Evolutionary conservation across 2,113 vertebrate species (phyloP), one percentile per base, ranked within the genome.

Genomic region (Oncorhynchus mykiss): DNA sequence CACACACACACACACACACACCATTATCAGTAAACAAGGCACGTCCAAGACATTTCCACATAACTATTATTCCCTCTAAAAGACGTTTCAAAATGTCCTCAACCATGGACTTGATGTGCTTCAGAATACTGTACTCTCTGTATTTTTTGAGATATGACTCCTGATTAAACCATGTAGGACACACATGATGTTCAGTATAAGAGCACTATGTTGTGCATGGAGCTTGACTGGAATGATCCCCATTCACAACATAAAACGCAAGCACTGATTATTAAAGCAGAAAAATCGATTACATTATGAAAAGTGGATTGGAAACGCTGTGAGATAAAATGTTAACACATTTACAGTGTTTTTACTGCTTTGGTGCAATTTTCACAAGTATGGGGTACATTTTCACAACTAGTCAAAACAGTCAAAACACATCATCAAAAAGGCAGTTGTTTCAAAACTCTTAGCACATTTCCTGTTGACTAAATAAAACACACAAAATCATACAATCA

Each of bases 231-330:
- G 18, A 31, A 60, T 34, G 51, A 65, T 48, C 12, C 29, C 6
- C 12, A 16, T 54, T 54, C 16, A 14, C 49, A 13, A 29, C 18
- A 34, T 14, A 29, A 69, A 68, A 68, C 31, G 68, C 79, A 74
- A 82, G 70, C 79, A 74, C 76, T 77, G 84, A 68, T 88, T 76
- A 81, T 72, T 64, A 82, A 70, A 48, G 71, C 45, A 69, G 68
- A 66, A 83, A 83, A 78, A 77, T 76, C 75, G 81, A 89, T 85
- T 78, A 88, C 72, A 71, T 78, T 78, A 84, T 80, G 85, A 78
- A 86, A 85, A 88, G 76, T 71, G 79, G 64, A 84, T 66, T 1
- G 74, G 82, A 80, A 83, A 81, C 74, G 65, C 67, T 77, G 77
- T 72, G 78, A 79, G 84, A 86, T 80, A 11, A 84, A 74, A 67